Base-by-base conservation (phyloP, 2,888 invertebrate species). In the Andricus quercusramuli region DNA sequence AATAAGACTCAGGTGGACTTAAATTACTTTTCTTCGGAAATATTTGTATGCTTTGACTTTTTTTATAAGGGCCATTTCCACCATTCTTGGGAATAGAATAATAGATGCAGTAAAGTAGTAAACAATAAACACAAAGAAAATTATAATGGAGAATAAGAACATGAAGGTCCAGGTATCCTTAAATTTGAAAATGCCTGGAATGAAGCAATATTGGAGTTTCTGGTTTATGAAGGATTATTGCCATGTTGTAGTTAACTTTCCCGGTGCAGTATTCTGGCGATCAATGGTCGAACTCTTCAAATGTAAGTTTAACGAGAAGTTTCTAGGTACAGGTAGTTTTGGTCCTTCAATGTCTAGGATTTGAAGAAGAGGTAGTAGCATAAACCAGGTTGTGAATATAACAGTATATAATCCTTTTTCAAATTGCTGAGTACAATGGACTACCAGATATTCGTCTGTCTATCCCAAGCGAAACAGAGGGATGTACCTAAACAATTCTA, bases 181-280 rank as follows among this genome's bases (percentile, higher is more conserved):
- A 70, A 29, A 29, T 20, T 17, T 47, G 29, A 51, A 70, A 47
- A 70, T 47, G 9, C n/a, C 47, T 25, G 37, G 22, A 67, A 67
- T 67, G 41, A 68, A 25, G 25, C 47, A 47, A n/a, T 25, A 70
- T 22, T 25, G 44, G 25, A 17, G 44, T 81, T 41, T 22, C 68
- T 79, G 79, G 77, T 81, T 81, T 81, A 78, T 78, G 79, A 80
- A 68, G 80, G 67, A 80, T 78, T 78, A 78, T 80, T 76, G 80
- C 78, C 20, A 9, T 32, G 66, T 25, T 81, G 76, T 64, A 67
- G 76, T 78, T 79, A 81, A 79, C 74, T 79, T 81, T 77, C 79
- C 70, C 77, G 77, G 79, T 79, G 64, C 62, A 51, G 68, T 64
- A 82, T 59, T 74, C 67, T n/a, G 22, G 25, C 79, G 76, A 79